Conservation (phyloP, 2,797 vertebrate species). For the Microctenopoma steveboyesi region DNA sequence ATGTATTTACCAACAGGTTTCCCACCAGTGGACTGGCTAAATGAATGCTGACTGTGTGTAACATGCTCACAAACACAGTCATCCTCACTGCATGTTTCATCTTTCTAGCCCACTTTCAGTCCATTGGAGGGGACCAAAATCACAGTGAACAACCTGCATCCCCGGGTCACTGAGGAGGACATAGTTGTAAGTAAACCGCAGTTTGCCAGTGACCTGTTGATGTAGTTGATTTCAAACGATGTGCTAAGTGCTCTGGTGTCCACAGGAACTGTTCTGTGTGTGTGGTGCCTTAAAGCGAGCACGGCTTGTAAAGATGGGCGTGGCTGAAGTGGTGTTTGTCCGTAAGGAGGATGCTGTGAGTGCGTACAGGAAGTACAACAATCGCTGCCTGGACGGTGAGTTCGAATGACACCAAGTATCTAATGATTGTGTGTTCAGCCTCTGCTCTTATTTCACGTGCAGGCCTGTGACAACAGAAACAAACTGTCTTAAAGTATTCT, state of each 20-base stretch:
- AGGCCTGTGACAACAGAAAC: not conserved
- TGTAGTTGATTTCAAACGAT: not conserved
- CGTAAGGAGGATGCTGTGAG: constrained; percentile 96
- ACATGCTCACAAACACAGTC: too few relatives aligned
- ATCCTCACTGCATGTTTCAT: not conserved
- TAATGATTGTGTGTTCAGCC: constrained; percentile 4
- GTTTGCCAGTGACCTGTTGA: not conserved
- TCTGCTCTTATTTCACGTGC: constrained; percentile 15
- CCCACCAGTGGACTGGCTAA: too few relatives aligned
- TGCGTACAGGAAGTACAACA: constrained; percentile 99
- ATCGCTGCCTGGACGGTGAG: constrained; percentile 96
- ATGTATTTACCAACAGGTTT: too few relatives aligned
- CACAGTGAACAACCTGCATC: constrained; percentile 96
- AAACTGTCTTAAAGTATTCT: not conserved
- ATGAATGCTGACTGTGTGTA: too few relatives aligned
- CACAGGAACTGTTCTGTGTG: constrained; percentile 96
- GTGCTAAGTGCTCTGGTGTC: not conserved
- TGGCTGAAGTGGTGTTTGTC: constrained; percentile 98
- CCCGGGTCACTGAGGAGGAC: constrained; percentile 96
- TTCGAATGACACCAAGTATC: constrained; percentile 20
- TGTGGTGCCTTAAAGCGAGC: constrained; percentile 97
- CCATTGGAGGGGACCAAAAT: constrained; percentile 98
- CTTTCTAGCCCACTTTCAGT: constrained; percentile 86
- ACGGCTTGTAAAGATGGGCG: constrained; percentile 91
- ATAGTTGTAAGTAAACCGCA: constrained; percentile 89